Percentiles rank a stretch among this genome's conserved stretches.
Conservation (phyloP, 2,797 vertebrate species). For the Sebastes trivittatus region DNA sequence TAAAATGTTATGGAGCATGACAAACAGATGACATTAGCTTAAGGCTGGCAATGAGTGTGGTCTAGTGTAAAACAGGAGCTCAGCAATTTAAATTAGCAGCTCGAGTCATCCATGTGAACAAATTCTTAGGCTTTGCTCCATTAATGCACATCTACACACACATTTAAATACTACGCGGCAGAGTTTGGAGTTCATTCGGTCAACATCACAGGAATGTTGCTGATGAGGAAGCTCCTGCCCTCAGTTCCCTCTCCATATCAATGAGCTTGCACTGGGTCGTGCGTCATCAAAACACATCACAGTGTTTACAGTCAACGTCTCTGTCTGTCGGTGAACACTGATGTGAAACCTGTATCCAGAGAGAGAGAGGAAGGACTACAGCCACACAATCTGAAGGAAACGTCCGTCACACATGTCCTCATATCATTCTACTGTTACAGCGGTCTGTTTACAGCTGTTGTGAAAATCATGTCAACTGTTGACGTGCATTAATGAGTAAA, state of each 20-base stretch:
- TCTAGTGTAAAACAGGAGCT: not conserved
- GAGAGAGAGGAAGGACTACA: not conserved
- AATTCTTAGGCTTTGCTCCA: not conserved
- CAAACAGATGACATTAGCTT: not conserved
- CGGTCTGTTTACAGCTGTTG: not conserved
- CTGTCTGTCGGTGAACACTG: conserved; percentile 39
- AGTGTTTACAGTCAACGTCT: conserved; percentile 72
- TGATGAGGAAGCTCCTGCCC: conserved; percentile 58
- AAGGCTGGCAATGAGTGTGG: not conserved
- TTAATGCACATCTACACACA: not conserved
- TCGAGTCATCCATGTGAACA: not conserved
- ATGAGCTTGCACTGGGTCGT: conserved; percentile 47
- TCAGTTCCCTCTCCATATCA: conserved; percentile 62
- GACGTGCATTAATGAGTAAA: not conserved
- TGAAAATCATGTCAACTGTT: not conserved
- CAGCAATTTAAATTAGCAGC: not conserved
- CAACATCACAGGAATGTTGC: conserved; percentile 42
- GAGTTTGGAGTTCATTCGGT: conserved; percentile 25
- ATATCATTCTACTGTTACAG: not conserved
- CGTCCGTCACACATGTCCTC: not conserved
- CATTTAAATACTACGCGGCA: not conserved
- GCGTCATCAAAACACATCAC: conserved; percentile 73
- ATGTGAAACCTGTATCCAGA: conserved; percentile 37
- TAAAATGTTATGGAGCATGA: not conserved
- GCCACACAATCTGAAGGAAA: not conserved